Evolutionary conservation across 2,797 vertebrate genomes (phyloP).

Genomic region (Phataginus tricuspis): DNA sequence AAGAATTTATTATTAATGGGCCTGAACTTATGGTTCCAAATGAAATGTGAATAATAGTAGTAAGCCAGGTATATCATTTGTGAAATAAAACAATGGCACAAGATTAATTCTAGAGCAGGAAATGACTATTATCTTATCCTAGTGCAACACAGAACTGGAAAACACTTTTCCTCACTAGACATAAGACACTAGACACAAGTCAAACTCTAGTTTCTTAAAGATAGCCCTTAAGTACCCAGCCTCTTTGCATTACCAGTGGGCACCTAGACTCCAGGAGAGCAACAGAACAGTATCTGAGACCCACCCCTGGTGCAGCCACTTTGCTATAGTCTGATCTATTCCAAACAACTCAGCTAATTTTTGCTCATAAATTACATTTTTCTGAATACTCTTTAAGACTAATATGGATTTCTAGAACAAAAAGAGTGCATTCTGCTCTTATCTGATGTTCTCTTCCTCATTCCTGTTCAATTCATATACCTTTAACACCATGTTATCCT

Average conservation of each 20-base stretch:
- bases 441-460: background rate
- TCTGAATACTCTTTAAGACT: background rate
- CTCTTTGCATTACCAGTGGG: background rate
- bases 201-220: background rate
- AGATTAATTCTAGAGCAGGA: conserved; percentile 26
- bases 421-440: background rate
- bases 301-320: background rate
- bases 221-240: background rate
- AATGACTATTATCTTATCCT: conserved; percentile 38
- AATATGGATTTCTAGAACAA: background rate
- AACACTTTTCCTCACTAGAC: background rate
- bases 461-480: conserved; percentile 13
- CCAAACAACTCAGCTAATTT: background rate
- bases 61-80: conserved; percentile 54
- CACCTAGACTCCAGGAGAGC: background rate
- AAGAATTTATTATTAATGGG: conserved; percentile 80
- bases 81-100: conserved; percentile 53
- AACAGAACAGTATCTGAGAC: background rate
- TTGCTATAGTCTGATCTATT: background rate
- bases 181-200: background rate
- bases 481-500: conserved; percentile 2
- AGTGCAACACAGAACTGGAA: background rate
- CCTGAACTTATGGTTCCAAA: conserved; percentile 71
- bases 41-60: conserved; percentile 72
- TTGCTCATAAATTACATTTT: conserved; percentile 28